A percentile compares a stretch with the other conserved stretches of the same genome.
Evolutionary conservation across 2,113 vertebrate species (phyloP).

Genomic region (Zosterops hypoxanthus): DNA sequence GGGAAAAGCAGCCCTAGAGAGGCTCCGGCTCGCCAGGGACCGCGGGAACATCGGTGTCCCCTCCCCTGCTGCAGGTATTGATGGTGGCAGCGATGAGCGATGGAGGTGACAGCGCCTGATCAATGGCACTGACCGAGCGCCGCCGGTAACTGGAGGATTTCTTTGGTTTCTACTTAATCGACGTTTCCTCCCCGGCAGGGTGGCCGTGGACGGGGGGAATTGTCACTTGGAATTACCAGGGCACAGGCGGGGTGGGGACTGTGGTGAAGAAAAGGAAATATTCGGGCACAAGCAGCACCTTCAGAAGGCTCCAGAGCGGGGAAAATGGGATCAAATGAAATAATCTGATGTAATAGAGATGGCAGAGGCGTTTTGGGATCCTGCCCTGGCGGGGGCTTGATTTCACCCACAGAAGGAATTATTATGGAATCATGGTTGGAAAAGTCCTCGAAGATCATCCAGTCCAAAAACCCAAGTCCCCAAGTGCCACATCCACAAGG

Average conservation of each 20-base stretch:
- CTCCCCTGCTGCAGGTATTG: constrained; percentile 40
- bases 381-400: not conserved
- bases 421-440: not conserved
- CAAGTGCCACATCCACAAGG: not conserved
- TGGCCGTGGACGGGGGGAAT: not conserved
- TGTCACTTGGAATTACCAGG: not conserved
- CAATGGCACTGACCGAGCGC: not conserved
- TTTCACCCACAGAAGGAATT: not conserved
- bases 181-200: not conserved
- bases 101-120: not conserved
- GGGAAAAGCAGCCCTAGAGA: not conserved
- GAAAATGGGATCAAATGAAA: not conserved
- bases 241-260: not conserved
- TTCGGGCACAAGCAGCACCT: rapidly evolving
- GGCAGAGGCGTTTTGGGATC: not conserved
- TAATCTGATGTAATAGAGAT: rapidly evolving
- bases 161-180: not conserved
- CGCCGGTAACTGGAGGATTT: not conserved
- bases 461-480: not conserved
- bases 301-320: not conserved
- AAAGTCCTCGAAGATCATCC: not conserved
- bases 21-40: not conserved
- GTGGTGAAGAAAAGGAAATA: rapidly evolving
- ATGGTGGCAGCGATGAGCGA: constrained; percentile 62
- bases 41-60: not conserved